These are phyloP conservation scores for Tauraco hartlaubi DNA, from an alignment of 2,797 vertebrate species.

Conservation along the genomic window DNA sequence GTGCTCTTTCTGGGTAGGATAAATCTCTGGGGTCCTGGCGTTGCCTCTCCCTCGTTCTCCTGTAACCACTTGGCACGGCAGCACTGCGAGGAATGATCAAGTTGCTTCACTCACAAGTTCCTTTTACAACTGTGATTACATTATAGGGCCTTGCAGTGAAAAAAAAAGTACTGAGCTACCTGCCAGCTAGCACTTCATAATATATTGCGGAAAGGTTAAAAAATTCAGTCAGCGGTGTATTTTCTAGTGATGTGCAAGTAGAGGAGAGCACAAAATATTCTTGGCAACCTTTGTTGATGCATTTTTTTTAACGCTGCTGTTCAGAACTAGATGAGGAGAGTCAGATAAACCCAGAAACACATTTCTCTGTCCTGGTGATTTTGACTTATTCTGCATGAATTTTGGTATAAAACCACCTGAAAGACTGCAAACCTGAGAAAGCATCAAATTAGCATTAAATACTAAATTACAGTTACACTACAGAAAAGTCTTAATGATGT, in stretches of 20 bases:
- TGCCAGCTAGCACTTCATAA: conserved; percentile 34
- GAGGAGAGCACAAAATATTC: conserved; percentile 17
- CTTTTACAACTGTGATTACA: conserved; percentile 66
- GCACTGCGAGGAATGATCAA: conserved; percentile 54
- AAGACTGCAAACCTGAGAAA: background rate
- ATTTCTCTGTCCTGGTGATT: background rate
- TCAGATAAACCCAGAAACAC: background rate
- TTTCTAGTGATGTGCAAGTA: background rate
- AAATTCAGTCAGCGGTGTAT: background rate
- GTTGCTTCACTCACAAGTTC: conserved; percentile 64
- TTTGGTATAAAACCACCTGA: background rate
- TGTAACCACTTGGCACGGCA: conserved; percentile 51
- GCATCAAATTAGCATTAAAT: background rate
- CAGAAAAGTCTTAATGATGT: background rate
- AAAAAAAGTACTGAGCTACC: conserved; percentile 39
- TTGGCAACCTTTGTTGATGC: background rate
- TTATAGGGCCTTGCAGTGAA: conserved; percentile 43
- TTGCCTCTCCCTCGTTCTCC: conserved; percentile 15
- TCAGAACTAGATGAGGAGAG: background rate
- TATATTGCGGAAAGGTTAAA: conserved; percentile 13
- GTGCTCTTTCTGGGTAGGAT: conserved; percentile 30
- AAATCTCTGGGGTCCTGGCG: conserved; percentile 24
- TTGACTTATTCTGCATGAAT: background rate
- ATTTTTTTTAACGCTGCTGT: background rate
- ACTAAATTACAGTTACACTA: background rate